phyloP scores from a whole-genome alignment of 2,113 vertebrate species.

The Myotis davidii region DNA sequence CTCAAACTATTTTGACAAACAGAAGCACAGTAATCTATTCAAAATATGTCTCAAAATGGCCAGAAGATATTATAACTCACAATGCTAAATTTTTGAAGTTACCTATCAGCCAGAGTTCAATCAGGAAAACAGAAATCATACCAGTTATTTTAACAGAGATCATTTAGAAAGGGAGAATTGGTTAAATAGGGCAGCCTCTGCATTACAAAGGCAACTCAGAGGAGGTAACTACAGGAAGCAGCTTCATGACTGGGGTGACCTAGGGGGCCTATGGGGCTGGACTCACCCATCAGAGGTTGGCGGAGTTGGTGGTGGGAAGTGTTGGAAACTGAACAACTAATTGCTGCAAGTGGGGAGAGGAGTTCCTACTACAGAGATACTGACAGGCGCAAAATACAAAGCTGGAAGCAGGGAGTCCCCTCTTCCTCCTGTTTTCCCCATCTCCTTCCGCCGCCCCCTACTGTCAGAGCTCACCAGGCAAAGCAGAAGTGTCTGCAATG shows the following conservation, averaged over 20 bases:
- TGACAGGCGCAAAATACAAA: not conserved
- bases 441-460: not conserved
- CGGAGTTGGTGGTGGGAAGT: not conserved
- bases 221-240: not conserved
- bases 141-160: not conserved
- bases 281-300: not conserved
- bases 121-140: not conserved
- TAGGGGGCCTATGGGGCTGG: not conserved
- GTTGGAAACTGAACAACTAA: not conserved
- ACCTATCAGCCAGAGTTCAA: not conserved
- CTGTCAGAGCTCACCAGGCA: not conserved
- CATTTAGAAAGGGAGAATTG: not conserved
- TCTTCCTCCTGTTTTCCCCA: not conserved
- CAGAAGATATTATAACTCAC: not conserved
- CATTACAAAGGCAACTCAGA: not conserved
- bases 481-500: not conserved
- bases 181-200: not conserved
- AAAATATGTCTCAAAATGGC: not conserved
- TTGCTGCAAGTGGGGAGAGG: not conserved
- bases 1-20: not conserved
- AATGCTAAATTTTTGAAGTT: not conserved
- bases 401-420: not conserved
- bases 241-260: not conserved
- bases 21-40: not conserved
- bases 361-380: not conserved